These are phyloP conservation scores for Phrixothrix hirtus DNA, from an alignment of 2,888 invertebrate genomes.

Conservation along the genomic window DNA sequence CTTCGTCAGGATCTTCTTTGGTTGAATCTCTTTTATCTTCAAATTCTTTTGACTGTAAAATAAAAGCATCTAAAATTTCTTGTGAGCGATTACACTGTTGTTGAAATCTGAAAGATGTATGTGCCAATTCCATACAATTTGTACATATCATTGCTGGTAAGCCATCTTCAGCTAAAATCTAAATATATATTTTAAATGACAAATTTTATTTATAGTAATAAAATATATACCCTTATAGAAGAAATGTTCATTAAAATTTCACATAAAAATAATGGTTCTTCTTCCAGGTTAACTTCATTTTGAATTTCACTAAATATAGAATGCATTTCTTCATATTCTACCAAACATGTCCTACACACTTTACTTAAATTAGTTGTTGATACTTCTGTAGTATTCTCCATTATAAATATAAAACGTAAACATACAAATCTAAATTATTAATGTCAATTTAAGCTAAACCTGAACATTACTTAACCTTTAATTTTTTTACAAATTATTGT, in stretches of 20 bases:
- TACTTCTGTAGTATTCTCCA: constrained; percentile 15
- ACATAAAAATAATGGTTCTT: constrained; percentile 37
- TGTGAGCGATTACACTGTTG: constrained; percentile 43
- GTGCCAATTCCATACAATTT: constrained; percentile 40
- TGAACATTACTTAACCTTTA: too few species aligned
- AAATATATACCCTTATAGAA: constrained; percentile 36
- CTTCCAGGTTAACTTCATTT: constrained; percentile 34
- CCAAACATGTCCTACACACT: constrained; percentile 42
- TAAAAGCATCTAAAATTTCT: constrained; percentile 37
- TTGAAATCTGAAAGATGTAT: constrained; percentile 41
- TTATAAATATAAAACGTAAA: constrained; percentile 6
- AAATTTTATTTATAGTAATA: constrained; percentile 1
- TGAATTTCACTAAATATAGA: constrained; percentile 41
- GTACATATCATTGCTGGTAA: constrained; percentile 41
- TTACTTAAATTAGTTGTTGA: constrained; percentile 37
- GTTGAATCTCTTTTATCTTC: constrained; percentile 8
- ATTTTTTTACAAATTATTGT: too few species aligned
- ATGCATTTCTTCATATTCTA: constrained; percentile 41
- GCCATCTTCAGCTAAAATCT: constrained; percentile 41
- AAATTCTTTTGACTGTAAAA: constrained; percentile 24
- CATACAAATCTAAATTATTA: too few species aligned
- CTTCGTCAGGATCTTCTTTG: constrained; percentile 12
- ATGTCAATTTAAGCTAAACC: neutral
- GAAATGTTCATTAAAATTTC: constrained; percentile 42
- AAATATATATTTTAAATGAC: constrained; percentile 3